Evolutionary conservation across 2,888 invertebrate genomes (phyloP).

Genomic region (Erpobdella octoculata): DNA sequence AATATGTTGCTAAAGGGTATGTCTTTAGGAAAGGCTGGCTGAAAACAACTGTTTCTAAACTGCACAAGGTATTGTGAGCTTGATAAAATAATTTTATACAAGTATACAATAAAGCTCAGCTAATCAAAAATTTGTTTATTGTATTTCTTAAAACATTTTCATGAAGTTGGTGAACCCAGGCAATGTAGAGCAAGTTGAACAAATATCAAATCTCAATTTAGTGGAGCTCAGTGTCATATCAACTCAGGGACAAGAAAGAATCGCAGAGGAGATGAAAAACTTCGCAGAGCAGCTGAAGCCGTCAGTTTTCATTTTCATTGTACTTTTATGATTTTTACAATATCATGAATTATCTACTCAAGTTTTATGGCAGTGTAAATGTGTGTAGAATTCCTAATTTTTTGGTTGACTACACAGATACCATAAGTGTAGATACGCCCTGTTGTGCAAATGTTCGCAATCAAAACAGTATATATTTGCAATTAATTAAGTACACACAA

Average conservation of each 20-base stretch:
- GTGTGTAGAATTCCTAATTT: too few species aligned
- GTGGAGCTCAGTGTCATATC: conserved; percentile 82
- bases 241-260: conserved; percentile 64
- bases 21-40: conserved; percentile 92
- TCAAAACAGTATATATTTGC: too few species aligned
- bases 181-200: conserved; percentile 61
- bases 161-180: conserved; percentile 59
- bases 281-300: conserved; percentile 90
- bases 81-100: too few species aligned
- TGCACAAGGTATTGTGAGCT: conserved; percentile 77
- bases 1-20: conserved; percentile 83
- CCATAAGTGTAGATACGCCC: too few species aligned
- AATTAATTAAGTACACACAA: too few species aligned
- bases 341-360: too few species aligned
- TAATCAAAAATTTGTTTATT: too few species aligned
- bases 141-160: background rate
- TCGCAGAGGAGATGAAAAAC: conserved; percentile 87
- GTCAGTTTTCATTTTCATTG: conserved; percentile 48
- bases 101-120: too few species aligned
- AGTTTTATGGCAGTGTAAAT: too few species aligned
- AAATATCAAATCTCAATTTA: conserved; percentile 81
- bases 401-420: too few species aligned
- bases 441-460: too few species aligned
- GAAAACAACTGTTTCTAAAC: conserved; percentile 91
- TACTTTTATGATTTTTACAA: too few species aligned